Evolutionary conservation across 2,113 vertebrate species (phyloP).

Genomic region (Syrrhaptes paradoxus): DNA sequence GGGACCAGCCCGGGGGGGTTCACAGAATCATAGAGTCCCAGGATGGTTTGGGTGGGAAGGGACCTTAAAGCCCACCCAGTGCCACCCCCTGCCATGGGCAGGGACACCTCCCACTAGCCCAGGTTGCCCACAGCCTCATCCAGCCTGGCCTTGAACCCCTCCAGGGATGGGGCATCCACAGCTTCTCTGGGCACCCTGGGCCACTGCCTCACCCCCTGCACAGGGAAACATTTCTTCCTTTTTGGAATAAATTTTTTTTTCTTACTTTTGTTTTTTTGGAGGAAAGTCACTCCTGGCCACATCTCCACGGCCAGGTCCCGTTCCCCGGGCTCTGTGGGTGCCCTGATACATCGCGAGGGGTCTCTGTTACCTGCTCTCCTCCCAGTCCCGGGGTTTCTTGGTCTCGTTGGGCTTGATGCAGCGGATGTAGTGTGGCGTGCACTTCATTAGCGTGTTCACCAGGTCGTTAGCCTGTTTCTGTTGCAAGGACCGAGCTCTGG

Average conservation of each 20-base stretch:
- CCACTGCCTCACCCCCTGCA: too few species aligned
- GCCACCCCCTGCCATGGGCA: too few species aligned
- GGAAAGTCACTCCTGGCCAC: neutral
- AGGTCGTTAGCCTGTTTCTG: constrained; percentile 97
- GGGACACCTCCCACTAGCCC: too few species aligned
- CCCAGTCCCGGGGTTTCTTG: constrained; percentile 93
- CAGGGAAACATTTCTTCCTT: too few species aligned
- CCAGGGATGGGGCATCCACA: too few species aligned
- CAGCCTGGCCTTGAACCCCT: too few species aligned
- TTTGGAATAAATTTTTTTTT: too few species aligned
- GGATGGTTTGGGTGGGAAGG: too few species aligned
- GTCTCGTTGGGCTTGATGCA: constrained; percentile 99
- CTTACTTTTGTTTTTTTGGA: neutral
- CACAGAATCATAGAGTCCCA: too few species aligned
- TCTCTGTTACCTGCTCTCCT: constrained; percentile 88
- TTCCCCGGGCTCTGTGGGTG: neutral
- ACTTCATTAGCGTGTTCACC: constrained; percentile 93
- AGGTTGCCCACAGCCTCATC: too few species aligned
- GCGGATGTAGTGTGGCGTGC: constrained; percentile 96
- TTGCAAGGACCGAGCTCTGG: neutral
- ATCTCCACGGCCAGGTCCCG: rapidly evolving
- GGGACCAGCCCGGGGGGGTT: neutral
- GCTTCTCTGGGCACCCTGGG: too few species aligned
- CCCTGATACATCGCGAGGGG: rapidly evolving
- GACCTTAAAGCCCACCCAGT: too few species aligned